Evolutionary conservation across 37 sponge, comb jelly and placozoan species (phyloP).

Genomic region (Diacarnus erythraeanus): DNA sequence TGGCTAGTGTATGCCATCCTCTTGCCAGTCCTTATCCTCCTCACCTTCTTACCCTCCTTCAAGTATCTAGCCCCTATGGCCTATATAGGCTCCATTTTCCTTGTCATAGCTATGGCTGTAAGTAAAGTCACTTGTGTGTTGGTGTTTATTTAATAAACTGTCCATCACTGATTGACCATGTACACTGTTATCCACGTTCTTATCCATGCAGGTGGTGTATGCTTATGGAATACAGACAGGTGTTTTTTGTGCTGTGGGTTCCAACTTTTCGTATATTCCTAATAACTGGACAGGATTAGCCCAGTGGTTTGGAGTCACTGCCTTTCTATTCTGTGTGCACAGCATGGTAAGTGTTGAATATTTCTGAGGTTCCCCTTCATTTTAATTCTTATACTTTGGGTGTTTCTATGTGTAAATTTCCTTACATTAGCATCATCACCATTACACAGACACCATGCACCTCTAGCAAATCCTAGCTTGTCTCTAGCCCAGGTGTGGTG

Average conservation of each 20-base stretch:
- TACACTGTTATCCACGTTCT: neutral
- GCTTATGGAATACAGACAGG: constrained; percentile 31
- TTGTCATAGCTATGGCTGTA: constrained; percentile 75
- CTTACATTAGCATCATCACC: neutral
- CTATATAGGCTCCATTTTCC: constrained; percentile 82
- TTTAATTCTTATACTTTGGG: no score
- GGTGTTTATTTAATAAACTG: neutral
- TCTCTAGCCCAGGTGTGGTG: no score
- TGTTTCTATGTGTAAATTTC: no score
- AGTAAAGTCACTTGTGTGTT: no score
- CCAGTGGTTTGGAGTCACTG: constrained; percentile 81
- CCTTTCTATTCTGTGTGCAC: constrained; percentile 91
- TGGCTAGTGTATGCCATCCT: constrained; percentile 73
- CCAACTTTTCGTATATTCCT: constrained; percentile 22
- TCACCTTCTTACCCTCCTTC: constrained; percentile 87
- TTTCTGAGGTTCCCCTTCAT: neutral
- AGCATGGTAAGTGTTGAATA: constrained; percentile 61
- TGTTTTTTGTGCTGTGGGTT: constrained; percentile 29
- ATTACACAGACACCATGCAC: neutral
- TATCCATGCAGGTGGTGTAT: constrained; percentile 70
- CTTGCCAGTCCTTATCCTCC: constrained; percentile 73
- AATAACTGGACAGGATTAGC: constrained; percentile 36
- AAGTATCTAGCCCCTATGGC: constrained; percentile 76
- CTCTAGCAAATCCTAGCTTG: no score
- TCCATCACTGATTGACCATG: no score